Base-by-base conservation (phyloP, 2,888 invertebrate species). In the Nycteola revayana region DNA sequence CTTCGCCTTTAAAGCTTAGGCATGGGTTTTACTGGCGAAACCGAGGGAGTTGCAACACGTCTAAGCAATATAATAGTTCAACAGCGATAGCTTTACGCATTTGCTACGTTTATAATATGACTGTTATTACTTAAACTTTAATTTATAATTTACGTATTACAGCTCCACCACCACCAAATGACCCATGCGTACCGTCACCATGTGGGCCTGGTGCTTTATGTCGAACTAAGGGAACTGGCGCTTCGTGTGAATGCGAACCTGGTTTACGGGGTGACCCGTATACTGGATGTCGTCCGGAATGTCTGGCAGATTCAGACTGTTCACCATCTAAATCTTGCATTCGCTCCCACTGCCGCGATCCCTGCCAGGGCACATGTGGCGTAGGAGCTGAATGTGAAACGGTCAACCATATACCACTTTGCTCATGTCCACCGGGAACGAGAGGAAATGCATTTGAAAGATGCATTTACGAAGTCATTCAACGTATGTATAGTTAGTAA, bases 291-390 rank as follows among this genome's bases (percentile, higher is more conserved):
- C 90, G 94, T 49, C 96, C 96, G 0, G 97, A 96, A 75, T 97
- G 97, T 74, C 89, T 96, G 1, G 93, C 94, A 32, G 96, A 96
- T 66, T 93, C 94, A n/a, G 96, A 97, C 59, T 97, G 97, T 76
- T 91, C 95, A 0, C 91, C 94, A 35, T 92, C 95, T 49, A 92
- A 93, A 54, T 93, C 95, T 1, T 97, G 96, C 66, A 93, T 94
- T 60, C 92, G 92, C 22, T 95, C 95, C 51, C 94, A 94, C 68
- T 97, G 97, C 65, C 90, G 92, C 41, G 95, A 97, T 78, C 96
- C 96, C 22, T 95, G 96, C 66, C 89, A 92, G 33, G 94, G 93
- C 49, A 93, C 94, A 7, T 97, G 96, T 58, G 96, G 96, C 28
- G 73, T 95, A 6, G 96, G 95, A 60, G 95, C 97, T 1, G 90